Percentiles rank a stretch among this genome's conserved stretches.
Evolutionary conservation across 2,888 invertebrate species (phyloP).

Genomic region (Brachypalpus laphriformis): DNA sequence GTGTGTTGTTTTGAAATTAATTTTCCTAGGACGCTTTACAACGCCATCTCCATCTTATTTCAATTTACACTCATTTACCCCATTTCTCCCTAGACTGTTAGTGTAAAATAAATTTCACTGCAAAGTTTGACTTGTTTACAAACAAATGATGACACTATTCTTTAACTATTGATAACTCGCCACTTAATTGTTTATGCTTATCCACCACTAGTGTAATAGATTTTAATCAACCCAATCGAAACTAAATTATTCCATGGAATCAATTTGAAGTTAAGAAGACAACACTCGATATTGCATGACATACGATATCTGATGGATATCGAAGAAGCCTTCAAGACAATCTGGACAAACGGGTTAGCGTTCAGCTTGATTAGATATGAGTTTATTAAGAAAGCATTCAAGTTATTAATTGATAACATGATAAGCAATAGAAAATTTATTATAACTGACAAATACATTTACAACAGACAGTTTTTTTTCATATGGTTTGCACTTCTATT

Average conservation of each 20-base stretch:
- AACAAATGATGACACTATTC: too few species aligned
- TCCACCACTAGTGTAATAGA: not conserved
- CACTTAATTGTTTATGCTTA: too few species aligned
- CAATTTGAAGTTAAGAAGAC: slow-evolving; percentile 7
- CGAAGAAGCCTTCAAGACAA: slow-evolving; percentile 17
- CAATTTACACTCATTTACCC: too few species aligned
- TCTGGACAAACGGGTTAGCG: slow-evolving; percentile 8
- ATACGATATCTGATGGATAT: slow-evolving; percentile 36
- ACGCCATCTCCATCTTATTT: too few species aligned
- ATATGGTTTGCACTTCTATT: not conserved
- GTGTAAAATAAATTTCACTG: too few species aligned
- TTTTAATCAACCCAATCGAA: slow-evolving; percentile 17
- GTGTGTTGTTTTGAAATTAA: too few species aligned
- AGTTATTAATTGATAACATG: slow-evolving; percentile 29
- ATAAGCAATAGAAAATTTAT: slow-evolving; percentile 36
- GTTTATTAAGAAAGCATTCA: slow-evolving; percentile 23
- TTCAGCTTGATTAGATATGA: slow-evolving; percentile 47
- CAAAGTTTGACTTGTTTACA: too few species aligned
- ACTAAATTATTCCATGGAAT: not conserved
- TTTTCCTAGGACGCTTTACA: too few species aligned
- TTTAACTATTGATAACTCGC: too few species aligned
- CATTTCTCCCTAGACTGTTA: too few species aligned
- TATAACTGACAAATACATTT: not conserved
- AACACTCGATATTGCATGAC: slow-evolving; percentile 7
- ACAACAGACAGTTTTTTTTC: not conserved